phyloP scores from a whole-genome alignment of 53 echinoderm and acorn worm genomes.

The Apostichopus leukothele region DNA sequence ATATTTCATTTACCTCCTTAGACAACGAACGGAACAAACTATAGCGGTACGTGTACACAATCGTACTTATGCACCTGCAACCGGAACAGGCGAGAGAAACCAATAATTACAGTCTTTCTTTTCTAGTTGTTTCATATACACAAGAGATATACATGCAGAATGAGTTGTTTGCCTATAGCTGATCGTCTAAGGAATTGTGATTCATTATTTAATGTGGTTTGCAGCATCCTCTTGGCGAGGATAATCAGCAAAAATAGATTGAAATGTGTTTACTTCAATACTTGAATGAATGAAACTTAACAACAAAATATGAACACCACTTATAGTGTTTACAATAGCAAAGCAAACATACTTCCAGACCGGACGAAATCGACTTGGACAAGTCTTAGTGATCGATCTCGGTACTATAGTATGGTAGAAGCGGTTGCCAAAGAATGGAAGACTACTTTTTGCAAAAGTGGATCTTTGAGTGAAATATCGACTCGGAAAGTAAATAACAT shows the following conservation, averaged over 20 bases:
- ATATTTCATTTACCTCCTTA: no score
- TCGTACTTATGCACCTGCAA: no score
- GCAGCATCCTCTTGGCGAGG: background rate
- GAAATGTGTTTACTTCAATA: background rate
- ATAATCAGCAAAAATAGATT: background rate
- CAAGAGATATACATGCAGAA: no score
- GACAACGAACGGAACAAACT: no score
- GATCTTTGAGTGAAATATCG: conserved; percentile 9
- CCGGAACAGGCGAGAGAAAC: no score
- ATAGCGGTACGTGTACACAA: no score
- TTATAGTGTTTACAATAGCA: background rate
- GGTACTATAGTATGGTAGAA: background rate
- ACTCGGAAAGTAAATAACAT: conserved; percentile 25
- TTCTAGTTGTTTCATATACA: no score
- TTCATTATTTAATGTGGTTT: background rate
- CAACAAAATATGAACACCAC: background rate
- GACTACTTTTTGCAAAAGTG: no score
- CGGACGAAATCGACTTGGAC: background rate
- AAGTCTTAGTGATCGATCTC: background rate
- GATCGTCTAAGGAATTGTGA: background rate
- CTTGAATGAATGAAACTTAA: background rate
- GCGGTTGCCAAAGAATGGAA: no score
- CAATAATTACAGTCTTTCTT: no score
- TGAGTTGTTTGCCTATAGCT: no score
- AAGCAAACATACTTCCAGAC: background rate